phyloP scores from a whole-genome alignment of 2,797 vertebrate genomes.

The Okamejei kenojei region DNA sequence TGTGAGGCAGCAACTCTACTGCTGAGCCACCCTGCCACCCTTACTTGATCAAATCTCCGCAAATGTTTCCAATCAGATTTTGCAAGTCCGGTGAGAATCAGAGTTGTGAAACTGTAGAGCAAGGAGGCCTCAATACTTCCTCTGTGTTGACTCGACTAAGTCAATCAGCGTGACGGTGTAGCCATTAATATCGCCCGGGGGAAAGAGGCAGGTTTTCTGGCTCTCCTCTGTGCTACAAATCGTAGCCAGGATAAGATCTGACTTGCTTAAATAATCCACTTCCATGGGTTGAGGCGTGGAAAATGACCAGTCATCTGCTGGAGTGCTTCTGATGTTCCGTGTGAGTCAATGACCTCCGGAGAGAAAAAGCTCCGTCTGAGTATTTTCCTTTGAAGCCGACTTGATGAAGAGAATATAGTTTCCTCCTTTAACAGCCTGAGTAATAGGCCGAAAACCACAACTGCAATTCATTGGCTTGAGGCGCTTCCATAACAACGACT shows the following conservation, averaged over 20 bases:
- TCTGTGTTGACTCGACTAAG: background rate
- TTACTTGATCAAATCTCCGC: background rate
- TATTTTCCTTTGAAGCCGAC: background rate
- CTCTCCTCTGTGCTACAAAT: background rate
- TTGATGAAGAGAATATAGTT: background rate
- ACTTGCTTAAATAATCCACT: background rate
- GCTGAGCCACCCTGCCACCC: too few species aligned
- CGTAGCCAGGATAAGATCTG: background rate
- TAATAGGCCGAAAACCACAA: background rate
- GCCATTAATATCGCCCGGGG: background rate
- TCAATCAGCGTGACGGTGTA: background rate
- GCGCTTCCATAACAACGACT: background rate
- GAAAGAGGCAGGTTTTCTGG: background rate
- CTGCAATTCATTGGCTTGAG: background rate
- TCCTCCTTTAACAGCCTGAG: background rate
- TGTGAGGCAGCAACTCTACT: too few species aligned
- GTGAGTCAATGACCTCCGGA: background rate
- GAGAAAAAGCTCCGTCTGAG: background rate
- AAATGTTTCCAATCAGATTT: background rate
- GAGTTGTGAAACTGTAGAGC: background rate
- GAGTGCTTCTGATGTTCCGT: background rate
- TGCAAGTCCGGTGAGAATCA: background rate
- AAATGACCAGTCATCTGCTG: background rate
- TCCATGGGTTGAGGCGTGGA: background rate
- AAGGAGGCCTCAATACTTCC: background rate